phyloP scores from a whole-genome alignment of 2,888 invertebrate genomes.

The Ectobius pallidus region DNA sequence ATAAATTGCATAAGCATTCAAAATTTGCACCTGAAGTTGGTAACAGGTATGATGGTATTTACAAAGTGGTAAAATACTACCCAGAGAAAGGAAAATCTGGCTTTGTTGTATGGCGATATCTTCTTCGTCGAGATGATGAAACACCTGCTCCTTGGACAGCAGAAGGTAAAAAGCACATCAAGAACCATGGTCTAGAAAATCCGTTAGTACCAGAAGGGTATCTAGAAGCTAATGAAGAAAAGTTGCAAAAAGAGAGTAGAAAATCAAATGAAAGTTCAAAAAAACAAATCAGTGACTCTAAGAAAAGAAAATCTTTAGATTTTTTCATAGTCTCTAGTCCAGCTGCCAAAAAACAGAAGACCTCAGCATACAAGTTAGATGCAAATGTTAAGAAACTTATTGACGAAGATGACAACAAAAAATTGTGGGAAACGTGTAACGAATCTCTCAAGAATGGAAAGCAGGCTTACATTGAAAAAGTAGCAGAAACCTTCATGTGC shows the following conservation, averaged over 20 bases:
- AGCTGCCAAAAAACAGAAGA: constrained; percentile 54
- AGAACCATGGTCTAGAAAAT: constrained; percentile 57
- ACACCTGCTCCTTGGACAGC: constrained; percentile 80
- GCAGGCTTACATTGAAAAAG: constrained; percentile 66
- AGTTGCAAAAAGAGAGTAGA: constrained; percentile 51
- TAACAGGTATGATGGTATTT: constrained; percentile 82
- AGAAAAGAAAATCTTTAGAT: constrained; percentile 32
- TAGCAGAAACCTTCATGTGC: constrained; percentile 73
- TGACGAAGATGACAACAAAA: constrained; percentile 66
- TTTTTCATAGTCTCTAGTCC: constrained; percentile 39
- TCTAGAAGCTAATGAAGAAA: constrained; percentile 66
- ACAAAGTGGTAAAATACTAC: constrained; percentile 85
- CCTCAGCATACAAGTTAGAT: constrained; percentile 53
- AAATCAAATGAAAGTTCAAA: constrained; percentile 46
- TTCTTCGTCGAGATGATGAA: constrained; percentile 77
- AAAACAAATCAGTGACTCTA: constrained; percentile 46
- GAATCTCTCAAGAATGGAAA: constrained; percentile 59
- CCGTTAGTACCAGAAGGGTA: constrained; percentile 70
- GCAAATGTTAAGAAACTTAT: constrained; percentile 56
- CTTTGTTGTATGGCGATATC: constrained; percentile 79
- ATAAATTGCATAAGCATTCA: constrained; percentile 75
- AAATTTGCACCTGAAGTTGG: constrained; percentile 80
- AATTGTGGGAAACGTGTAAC: constrained; percentile 72
- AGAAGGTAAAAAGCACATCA: constrained; percentile 63
- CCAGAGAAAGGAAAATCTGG: constrained; percentile 79